phyloP scores from a whole-genome alignment of 30 jellyfish, hydroid and myxozoan species.

The Aurelia sp. region DNA sequence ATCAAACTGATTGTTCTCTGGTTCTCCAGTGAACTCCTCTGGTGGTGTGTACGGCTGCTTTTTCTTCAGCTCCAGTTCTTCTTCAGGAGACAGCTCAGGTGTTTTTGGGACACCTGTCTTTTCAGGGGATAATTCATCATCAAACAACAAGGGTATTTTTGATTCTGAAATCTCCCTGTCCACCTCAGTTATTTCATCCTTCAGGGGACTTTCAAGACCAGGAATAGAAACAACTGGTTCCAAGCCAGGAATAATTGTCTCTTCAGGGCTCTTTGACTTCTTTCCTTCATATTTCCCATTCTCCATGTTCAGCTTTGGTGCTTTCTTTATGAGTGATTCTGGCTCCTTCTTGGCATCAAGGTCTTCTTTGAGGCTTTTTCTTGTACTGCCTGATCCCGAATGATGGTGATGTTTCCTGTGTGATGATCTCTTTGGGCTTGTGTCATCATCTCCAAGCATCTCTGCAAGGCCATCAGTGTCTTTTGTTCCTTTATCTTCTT shows the following conservation, averaged over 20 bases:
- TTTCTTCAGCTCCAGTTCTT: slow-evolving; percentile 9
- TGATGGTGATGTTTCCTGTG: slow-evolving; percentile 1
- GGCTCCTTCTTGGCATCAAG: slow-evolving; percentile 28
- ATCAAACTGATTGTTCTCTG: slow-evolving; percentile 39
- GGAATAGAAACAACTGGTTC: slow-evolving; percentile 34
- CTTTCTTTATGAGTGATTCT: slow-evolving; percentile 18
- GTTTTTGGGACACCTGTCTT: slow-evolving; percentile 23
- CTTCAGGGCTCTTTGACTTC: slow-evolving; percentile 7
- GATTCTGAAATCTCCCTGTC: slow-evolving; percentile 1
- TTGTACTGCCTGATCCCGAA: neutral
- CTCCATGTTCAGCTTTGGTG: slow-evolving; percentile 39
- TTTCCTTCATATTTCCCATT: slow-evolving; percentile 25
- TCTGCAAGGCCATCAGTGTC: slow-evolving; percentile 64
- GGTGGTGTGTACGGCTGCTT: slow-evolving; percentile 64
- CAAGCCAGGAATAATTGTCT: slow-evolving; percentile 49
- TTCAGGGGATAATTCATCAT: slow-evolving; percentile 21
- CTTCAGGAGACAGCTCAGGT: slow-evolving; percentile 30
- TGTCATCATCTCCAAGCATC: slow-evolving; percentile 47
- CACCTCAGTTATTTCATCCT: slow-evolving; percentile 6
- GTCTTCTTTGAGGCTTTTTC: slow-evolving; percentile 7
- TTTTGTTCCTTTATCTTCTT: slow-evolving; percentile 59
- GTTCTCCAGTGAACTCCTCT: slow-evolving; percentile 53
- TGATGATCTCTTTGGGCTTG: slow-evolving; percentile 47
- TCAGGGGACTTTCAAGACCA: slow-evolving; percentile 32
- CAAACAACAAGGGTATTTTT: slow-evolving; percentile 60